Percentiles rank a stretch among this genome's conserved stretches.
These are phyloP conservation scores for Sebastolobus alascanus DNA, from an alignment of 2,797 vertebrate genomes.

Conservation along the genomic window DNA sequence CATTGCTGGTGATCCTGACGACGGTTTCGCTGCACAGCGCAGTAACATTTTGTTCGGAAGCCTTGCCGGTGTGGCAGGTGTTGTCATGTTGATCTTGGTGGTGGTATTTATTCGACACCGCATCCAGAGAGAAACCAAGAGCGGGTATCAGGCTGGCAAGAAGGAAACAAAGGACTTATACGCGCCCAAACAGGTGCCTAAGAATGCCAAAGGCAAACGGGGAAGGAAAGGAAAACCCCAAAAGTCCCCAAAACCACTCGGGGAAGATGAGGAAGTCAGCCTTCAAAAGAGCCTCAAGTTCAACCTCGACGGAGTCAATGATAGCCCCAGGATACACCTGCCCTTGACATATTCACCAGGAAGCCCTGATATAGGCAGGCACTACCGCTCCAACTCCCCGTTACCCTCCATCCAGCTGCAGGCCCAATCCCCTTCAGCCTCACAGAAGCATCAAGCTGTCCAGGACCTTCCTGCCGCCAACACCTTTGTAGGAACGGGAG, in stretches of 20 bases:
- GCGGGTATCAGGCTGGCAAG: slow-evolving; percentile 98
- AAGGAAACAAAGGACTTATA: slow-evolving; percentile 99
- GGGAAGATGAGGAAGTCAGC: slow-evolving; percentile 91
- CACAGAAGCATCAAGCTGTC: slow-evolving; percentile 99
- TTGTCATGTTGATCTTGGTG: slow-evolving; percentile 93
- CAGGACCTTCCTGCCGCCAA: slow-evolving; percentile 99
- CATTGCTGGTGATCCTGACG: slow-evolving; percentile 97
- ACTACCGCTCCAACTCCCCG: slow-evolving; percentile 99
- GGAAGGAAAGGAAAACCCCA: slow-evolving; percentile 95
- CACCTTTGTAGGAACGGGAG: slow-evolving; percentile 97
- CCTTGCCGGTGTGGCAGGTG: slow-evolving; percentile 94
- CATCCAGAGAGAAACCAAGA: slow-evolving; percentile 96
- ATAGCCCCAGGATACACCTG: slow-evolving; percentile 98
- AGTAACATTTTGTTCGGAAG: slow-evolving; percentile 98
- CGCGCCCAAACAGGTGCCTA: slow-evolving; percentile 93
- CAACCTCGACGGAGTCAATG: slow-evolving; percentile 95
- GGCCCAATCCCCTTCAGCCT: slow-evolving; percentile 97
- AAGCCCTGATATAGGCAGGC: slow-evolving; percentile 96
- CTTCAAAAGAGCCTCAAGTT: slow-evolving; percentile 98
- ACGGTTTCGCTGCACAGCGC: slow-evolving; percentile 93
- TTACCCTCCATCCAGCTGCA: slow-evolving; percentile 98
- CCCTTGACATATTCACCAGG: slow-evolving; percentile 97
- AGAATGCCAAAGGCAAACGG: slow-evolving; percentile 93
- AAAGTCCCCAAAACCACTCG: slow-evolving; percentile 93
- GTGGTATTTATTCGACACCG: slow-evolving; percentile 96